phyloP scores from a whole-genome alignment of 92 coral and sea anemone genomes.

The Porites rus region DNA sequence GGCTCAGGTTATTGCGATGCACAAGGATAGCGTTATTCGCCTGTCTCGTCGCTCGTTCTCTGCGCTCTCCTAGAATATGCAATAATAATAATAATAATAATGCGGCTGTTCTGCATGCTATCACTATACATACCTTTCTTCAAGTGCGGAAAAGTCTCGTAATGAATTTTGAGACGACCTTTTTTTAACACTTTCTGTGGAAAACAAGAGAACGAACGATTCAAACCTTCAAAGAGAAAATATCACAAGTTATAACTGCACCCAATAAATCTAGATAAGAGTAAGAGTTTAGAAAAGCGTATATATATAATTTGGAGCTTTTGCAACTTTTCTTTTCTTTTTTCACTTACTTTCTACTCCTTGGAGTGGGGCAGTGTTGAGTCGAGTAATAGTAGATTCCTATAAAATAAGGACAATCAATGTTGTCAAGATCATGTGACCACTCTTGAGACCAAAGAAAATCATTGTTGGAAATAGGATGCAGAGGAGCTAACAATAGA shows the following conservation, averaged over 20 bases:
- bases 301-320: background rate
- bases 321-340: background rate
- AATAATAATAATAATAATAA: background rate
- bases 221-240: background rate
- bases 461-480: too few species aligned
- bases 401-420: background rate
- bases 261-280: too few species aligned
- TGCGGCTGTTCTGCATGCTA: too few species aligned
- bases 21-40: too few species aligned
- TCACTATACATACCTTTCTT: conserved; percentile 1
- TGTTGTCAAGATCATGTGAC: too few species aligned
- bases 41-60: too few species aligned
- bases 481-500: too few species aligned
- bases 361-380: conserved; percentile 12
- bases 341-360: conserved; percentile 26
- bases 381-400: conserved; percentile 7
- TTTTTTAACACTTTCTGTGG: conserved; percentile 14
- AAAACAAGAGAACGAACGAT: background rate
- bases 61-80: too few species aligned
- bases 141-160: background rate
- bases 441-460: too few species aligned
- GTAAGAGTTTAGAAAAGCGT: too few species aligned
- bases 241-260: too few species aligned
- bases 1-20: too few species aligned
- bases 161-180: conserved; percentile 6